phyloP scores from a whole-genome alignment of 2,797 vertebrate genomes.

The Hephaestus fuliginosus region DNA sequence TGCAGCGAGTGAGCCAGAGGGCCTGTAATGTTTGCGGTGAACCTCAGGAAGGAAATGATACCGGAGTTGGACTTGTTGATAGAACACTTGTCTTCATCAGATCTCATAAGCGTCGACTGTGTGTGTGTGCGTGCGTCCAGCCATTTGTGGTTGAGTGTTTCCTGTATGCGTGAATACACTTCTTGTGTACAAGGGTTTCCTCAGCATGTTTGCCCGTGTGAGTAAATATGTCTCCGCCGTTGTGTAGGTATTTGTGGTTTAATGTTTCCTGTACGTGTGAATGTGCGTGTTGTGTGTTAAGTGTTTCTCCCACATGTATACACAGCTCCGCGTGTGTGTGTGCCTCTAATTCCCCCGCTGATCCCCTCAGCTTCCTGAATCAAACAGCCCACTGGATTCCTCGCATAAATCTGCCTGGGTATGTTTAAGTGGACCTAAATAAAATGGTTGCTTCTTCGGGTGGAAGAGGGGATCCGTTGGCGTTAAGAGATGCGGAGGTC shows the following conservation, averaged over 20 bases:
- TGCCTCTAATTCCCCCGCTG: conserved; percentile 47
- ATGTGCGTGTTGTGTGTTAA: conserved; percentile 35
- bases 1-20: conserved; percentile 28
- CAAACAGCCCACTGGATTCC: conserved; percentile 68
- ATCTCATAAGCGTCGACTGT: conserved; percentile 35
- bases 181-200: conserved; percentile 57
- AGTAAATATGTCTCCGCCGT: conserved; percentile 60
- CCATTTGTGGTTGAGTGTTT: conserved; percentile 54
- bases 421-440: conserved; percentile 62
- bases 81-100: conserved; percentile 69
- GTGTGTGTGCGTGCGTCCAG: conserved; percentile 35
- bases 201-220: conserved; percentile 51
- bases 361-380: conserved; percentile 73
- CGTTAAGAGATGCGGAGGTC: conserved; percentile 46
- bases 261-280: conserved; percentile 67
- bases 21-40: conserved; percentile 63
- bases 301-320: conserved; percentile 38
- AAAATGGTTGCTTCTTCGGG: conserved; percentile 29
- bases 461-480: conserved; percentile 44
- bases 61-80: conserved; percentile 62
- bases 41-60: conserved; percentile 78
- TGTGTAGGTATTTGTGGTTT: conserved; percentile 60
- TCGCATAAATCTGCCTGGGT: conserved; percentile 63
- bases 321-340: conserved; percentile 26
- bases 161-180: conserved; percentile 60